Conservation (phyloP, 2,113 vertebrate species). For the Neotoma lepida region DNA sequence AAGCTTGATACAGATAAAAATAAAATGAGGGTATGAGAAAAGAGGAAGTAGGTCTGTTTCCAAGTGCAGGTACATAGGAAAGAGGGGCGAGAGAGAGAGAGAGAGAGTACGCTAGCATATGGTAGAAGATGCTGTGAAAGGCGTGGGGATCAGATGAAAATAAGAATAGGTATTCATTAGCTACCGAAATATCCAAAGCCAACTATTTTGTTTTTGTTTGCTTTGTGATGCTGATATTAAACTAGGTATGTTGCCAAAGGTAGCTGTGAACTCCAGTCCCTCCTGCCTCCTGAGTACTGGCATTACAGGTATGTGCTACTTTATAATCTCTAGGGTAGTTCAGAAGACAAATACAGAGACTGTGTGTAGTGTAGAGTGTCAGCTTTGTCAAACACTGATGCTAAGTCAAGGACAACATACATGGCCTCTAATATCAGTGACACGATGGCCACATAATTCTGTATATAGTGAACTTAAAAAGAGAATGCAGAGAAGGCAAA, state of each 20-base stretch:
- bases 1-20: background rate
- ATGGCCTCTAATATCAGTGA: background rate
- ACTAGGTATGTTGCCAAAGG: too few species aligned
- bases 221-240: background rate
- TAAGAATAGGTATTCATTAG: background rate
- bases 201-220: background rate
- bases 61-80: background rate
- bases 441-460: background rate
- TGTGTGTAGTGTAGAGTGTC: background rate
- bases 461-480: background rate
- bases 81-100: too few species aligned
- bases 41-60: background rate
- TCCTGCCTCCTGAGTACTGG: background rate
- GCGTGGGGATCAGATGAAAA: background rate
- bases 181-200: background rate
- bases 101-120: too few species aligned
- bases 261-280: background rate
- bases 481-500: background rate
- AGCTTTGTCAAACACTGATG: background rate
- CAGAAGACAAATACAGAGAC: background rate
- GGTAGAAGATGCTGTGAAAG: rapidly evolving
- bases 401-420: background rate
- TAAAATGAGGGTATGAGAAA: background rate
- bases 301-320: background rate
- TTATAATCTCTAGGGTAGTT: background rate